phyloP scores from a whole-genome alignment of 2,888 invertebrate genomes.

The Adela reaumurella region DNA sequence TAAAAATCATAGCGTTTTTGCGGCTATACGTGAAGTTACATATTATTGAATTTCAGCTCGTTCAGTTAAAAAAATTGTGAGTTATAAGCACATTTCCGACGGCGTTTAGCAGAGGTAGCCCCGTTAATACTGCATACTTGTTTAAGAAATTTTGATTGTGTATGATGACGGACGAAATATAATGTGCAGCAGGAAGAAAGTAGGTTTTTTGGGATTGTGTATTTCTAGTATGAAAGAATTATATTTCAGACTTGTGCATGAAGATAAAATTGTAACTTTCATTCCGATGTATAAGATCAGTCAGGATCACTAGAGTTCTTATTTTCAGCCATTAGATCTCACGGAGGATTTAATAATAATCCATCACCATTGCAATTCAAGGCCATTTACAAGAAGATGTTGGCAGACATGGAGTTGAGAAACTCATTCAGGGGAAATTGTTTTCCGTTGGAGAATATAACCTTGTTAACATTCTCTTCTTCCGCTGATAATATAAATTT shows the following conservation, averaged over 20 bases:
- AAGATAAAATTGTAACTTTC: slow-evolving; percentile 1
- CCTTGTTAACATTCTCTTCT: slow-evolving; percentile 8
- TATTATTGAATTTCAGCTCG: no score
- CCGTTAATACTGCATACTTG: neutral
- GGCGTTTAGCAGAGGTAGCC: no score
- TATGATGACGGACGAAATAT: neutral
- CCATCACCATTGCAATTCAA: slow-evolving; percentile 12
- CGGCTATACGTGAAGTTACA: no score
- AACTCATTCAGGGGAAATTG: slow-evolving; percentile 7
- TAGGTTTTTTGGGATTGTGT: slow-evolving; percentile 2
- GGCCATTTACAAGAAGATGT: slow-evolving; percentile 12
- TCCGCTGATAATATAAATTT: slow-evolving; percentile 7
- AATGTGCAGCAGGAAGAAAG: neutral
- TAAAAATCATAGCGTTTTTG: no score
- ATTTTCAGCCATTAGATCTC: slow-evolving; percentile 10
- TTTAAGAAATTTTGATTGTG: neutral
- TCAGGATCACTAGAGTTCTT: slow-evolving; percentile 12
- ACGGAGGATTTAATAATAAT: slow-evolving; percentile 12
- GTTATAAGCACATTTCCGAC: no score
- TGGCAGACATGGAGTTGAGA: slow-evolving; percentile 9
- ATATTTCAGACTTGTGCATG: slow-evolving; percentile 1
- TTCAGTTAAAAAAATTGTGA: no score
- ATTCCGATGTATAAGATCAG: slow-evolving; percentile 7
- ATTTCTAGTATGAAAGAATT: slow-evolving; percentile 4
- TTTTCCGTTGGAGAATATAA: slow-evolving; percentile 5